Evolutionary conservation across 2,888 invertebrate genomes (phyloP), one percentile per base, ranked within the genome.

Genomic region (Pseudanteris insignis): DNA sequence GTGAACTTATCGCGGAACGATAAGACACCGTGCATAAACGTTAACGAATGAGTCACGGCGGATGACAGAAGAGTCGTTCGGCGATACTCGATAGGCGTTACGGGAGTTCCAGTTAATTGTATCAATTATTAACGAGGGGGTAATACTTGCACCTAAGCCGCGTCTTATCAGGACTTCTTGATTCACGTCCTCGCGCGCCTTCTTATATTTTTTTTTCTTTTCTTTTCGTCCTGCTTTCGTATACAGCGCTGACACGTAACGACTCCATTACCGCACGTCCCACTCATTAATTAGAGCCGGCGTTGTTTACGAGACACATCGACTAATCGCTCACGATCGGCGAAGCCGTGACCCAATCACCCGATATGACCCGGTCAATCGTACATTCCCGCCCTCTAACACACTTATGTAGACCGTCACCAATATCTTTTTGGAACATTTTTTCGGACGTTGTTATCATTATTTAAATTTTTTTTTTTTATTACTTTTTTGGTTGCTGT

Each of bases 81-180:
- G 41, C 46, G 64, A 69, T 67, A 57, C 66, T 43, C 46, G 64
- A 69, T 67, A 58, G 67, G 59, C 55, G 61, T 68, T 70, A 75
- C 74, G 77, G 72, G 73, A 77, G 75, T 73, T 72, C 64, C 67
- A 69, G 70, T 75, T 77, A 77, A 77, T 77, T 77, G 75, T 75
- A 75, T 77, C 74, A 75, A 76, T 76, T 74, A 76, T 77, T 74
- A 76, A 74, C 72, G 73, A 73, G 71, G 72, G 70, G 26, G 65
- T 63, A 57, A 63, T 67, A 68, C 51, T 70, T 63, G 67, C 63
- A 66, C 68, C 63, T 40, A 63, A 69, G 61, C 64, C 62, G 63
- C 70, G 67, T 69, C 72, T 76, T 77, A 76, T 76, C 76, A 74
- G 72, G 72, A 68, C 65, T 50, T 66, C 63, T 66, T 78, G 75